These are phyloP conservation scores for Pharmacophagus antenor DNA, from an alignment of 2,888 invertebrate species.

Conservation along the genomic window DNA sequence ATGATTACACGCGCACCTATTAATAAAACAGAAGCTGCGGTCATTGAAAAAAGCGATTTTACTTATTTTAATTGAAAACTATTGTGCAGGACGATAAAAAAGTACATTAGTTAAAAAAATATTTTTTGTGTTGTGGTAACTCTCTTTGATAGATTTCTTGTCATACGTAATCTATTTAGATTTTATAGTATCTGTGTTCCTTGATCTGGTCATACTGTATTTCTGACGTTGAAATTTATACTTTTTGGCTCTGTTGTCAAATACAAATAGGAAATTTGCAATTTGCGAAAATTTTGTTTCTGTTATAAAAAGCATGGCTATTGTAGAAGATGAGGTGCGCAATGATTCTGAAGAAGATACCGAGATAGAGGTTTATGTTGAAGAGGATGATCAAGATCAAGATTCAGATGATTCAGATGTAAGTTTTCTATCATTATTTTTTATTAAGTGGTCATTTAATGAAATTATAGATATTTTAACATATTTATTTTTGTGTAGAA, in stretches of 20 bases:
- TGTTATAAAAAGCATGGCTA: slow-evolving; percentile 56
- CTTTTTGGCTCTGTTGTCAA: slow-evolving; percentile 52
- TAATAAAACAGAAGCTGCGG: too few relatives aligned
- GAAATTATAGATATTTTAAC: too few relatives aligned
- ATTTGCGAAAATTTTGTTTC: slow-evolving; percentile 38
- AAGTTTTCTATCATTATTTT: slow-evolving; percentile 39
- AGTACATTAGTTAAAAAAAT: too few relatives aligned
- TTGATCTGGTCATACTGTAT: too few relatives aligned
- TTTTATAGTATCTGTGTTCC: too few relatives aligned
- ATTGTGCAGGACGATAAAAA: too few relatives aligned
- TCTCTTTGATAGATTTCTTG: too few relatives aligned
- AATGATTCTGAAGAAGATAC: slow-evolving; percentile 75
- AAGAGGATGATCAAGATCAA: slow-evolving; percentile 67
- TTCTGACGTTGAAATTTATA: not conserved
- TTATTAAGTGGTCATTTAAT: slow-evolving; percentile 11
- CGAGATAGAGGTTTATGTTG: slow-evolving; percentile 71
- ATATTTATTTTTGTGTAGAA: not conserved
- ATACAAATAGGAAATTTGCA: slow-evolving; percentile 39
- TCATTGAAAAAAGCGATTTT: too few relatives aligned
- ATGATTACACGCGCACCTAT: too few relatives aligned
- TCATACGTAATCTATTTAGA: too few relatives aligned
- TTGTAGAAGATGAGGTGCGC: slow-evolving; percentile 72
- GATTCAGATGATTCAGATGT: slow-evolving; percentile 73
- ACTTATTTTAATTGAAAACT: too few relatives aligned
- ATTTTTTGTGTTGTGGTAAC: too few relatives aligned